A percentile compares a stretch with the other conserved stretches of the same genome.
Evolutionary conservation across 2,113 vertebrate genomes (phyloP).

Genomic region (Pontoporia blainvillei): DNA sequence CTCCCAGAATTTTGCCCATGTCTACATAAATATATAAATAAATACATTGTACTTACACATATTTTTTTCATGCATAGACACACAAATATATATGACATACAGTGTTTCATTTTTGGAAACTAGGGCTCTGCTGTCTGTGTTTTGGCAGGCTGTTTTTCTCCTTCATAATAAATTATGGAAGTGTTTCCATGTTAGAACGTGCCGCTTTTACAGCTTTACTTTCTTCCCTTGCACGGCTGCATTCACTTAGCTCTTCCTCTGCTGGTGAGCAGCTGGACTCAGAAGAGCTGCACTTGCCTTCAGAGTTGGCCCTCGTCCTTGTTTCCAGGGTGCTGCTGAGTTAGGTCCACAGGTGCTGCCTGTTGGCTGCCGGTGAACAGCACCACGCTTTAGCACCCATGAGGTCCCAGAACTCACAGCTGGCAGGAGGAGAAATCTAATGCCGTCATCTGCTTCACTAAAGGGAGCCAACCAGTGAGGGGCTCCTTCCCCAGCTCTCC

Average conservation of each 20-base stretch:
- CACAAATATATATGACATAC: background rate
- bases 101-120: background rate
- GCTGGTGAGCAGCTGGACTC: background rate
- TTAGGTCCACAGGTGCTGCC: accelerated
- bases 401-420: background rate
- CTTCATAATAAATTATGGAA: background rate
- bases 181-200: background rate
- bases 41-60: background rate
- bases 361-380: background rate
- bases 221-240: background rate
- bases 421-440: background rate
- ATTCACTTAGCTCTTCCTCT: background rate
- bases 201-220: background rate
- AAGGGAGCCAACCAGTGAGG: background rate
- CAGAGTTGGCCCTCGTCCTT: too few species aligned
- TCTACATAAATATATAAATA: background rate
- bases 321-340: background rate
- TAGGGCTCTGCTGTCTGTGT: background rate
- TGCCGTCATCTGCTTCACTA: background rate
- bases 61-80: background rate
- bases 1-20: background rate
- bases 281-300: background rate
- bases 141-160: background rate
- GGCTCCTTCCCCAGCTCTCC: background rate
- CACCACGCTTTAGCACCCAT: accelerated